Percentiles rank a stretch among this genome's conserved stretches.
phyloP scores from a whole-genome alignment of 2,113 vertebrate species.

The Gadus chalcogrammus region DNA sequence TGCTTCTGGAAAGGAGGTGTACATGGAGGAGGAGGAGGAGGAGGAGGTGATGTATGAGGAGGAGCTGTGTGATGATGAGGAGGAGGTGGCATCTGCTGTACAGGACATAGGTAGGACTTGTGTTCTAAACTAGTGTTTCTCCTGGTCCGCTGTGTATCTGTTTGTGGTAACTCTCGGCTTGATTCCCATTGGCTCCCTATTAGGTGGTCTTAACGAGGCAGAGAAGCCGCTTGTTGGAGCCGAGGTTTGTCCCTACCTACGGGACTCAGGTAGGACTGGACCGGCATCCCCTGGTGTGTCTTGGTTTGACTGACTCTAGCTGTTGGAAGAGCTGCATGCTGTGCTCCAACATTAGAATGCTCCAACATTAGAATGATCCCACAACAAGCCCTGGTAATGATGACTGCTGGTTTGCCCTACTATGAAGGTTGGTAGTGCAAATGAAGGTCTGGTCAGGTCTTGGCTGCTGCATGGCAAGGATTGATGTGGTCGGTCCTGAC shows the following conservation, averaged over 20 bases:
- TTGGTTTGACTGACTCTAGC: background rate
- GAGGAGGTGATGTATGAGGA: conserved; percentile 16
- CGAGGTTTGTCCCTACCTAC: background rate
- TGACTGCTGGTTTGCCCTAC: no score
- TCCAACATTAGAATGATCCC: no score
- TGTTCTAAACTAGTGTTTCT: background rate
- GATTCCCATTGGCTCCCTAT: background rate
- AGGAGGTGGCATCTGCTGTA: conserved; percentile 9
- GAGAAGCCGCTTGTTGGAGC: background rate
- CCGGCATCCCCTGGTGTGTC: background rate
- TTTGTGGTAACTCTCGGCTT: background rate
- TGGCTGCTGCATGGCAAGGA: no score
- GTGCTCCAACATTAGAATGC: background rate
- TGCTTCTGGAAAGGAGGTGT: conserved; percentile 44
- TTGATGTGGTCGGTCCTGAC: no score
- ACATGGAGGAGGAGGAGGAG: background rate
- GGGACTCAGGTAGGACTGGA: background rate
- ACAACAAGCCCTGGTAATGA: no score
- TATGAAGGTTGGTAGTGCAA: no score
- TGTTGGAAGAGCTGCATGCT: background rate
- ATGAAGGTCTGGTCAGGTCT: no score
- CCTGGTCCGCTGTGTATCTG: background rate
- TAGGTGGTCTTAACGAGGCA: background rate
- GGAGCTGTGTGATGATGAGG: conserved; percentile 26
- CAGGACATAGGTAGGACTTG: conserved; percentile 45